Conservation (phyloP, 53 echinoderm and acorn worm species). For the Echinarachnius parma region DNA sequence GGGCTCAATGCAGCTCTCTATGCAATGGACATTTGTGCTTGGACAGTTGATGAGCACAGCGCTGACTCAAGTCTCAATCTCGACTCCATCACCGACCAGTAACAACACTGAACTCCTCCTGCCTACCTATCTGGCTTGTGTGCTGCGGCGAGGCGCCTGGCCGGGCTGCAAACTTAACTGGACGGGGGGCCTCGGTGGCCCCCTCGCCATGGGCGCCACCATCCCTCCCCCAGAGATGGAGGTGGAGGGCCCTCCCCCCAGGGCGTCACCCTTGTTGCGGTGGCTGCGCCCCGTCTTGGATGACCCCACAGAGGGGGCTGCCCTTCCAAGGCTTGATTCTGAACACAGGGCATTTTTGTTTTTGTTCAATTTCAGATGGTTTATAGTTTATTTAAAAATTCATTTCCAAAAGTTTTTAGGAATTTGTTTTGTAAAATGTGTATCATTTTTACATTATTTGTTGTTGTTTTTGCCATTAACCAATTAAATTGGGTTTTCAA, state of each 20-base stretch:
- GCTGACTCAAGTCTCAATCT: no score
- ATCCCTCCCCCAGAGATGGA: constrained; percentile 11
- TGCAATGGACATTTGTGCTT: no score
- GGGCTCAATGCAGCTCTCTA: no score
- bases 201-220: constrained; percentile 27
- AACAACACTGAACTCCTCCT: constrained; percentile 1
- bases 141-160: constrained; percentile 43
- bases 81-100: no score
- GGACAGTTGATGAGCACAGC: no score
- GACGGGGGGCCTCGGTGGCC: constrained; percentile 30
- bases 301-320: constrained; percentile 47
- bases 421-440: no score
- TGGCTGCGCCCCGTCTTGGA: constrained; percentile 50
- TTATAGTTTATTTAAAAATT: no score
- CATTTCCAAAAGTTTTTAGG: no score
- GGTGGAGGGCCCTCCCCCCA: constrained; percentile 37
- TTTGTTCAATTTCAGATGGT: background rate
- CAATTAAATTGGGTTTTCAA: no score
- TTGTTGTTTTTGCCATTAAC: no score
- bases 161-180: constrained; percentile 36
- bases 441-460: no score
- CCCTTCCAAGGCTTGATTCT: constrained; percentile 32
- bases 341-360: constrained; percentile 1
- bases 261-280: constrained; percentile 34
- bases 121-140: constrained; percentile 53